Percentiles rank a stretch among this genome's conserved stretches.
Evolutionary conservation across 2,113 vertebrate genomes (phyloP).

Genomic region (Meles meles): DNA sequence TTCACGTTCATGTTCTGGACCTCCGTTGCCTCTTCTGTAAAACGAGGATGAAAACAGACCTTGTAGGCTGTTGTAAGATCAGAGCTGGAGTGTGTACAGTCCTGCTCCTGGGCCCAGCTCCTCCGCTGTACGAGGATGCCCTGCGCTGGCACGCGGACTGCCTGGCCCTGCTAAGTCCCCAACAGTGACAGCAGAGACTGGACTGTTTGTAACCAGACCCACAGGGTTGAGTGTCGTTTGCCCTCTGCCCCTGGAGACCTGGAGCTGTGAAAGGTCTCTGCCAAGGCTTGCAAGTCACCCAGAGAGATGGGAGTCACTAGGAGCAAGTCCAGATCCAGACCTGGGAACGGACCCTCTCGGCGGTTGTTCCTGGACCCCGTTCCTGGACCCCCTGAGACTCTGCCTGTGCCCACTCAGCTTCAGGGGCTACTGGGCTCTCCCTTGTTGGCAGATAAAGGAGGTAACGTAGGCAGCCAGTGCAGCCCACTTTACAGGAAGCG

Average conservation of each 20-base stretch:
- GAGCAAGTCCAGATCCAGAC: neutral
- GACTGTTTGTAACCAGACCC: neutral
- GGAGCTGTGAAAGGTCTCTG: neutral
- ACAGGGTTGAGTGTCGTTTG: neutral
- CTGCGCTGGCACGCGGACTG: accelerated
- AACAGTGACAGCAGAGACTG: neutral
- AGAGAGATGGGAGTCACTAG: neutral
- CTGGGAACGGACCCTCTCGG: neutral
- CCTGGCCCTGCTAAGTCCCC: neutral
- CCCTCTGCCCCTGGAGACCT: neutral
- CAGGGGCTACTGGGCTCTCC: neutral
- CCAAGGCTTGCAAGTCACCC: neutral
- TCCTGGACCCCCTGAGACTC: neutral
- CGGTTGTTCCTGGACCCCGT: neutral
- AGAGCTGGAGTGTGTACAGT: too few species aligned
- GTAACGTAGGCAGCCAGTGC: neutral
- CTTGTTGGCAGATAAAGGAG: neutral
- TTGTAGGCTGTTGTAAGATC: neutral
- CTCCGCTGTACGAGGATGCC: neutral
- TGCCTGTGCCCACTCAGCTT: neutral
- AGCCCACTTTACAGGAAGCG: neutral
- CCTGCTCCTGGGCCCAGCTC: neutral
- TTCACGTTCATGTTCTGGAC: neutral
- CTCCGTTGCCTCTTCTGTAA: neutral
- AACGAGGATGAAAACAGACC: neutral